These are phyloP conservation scores for Zophobas morio DNA, from an alignment of 1,140 invertebrate species.

Conservation along the genomic window DNA sequence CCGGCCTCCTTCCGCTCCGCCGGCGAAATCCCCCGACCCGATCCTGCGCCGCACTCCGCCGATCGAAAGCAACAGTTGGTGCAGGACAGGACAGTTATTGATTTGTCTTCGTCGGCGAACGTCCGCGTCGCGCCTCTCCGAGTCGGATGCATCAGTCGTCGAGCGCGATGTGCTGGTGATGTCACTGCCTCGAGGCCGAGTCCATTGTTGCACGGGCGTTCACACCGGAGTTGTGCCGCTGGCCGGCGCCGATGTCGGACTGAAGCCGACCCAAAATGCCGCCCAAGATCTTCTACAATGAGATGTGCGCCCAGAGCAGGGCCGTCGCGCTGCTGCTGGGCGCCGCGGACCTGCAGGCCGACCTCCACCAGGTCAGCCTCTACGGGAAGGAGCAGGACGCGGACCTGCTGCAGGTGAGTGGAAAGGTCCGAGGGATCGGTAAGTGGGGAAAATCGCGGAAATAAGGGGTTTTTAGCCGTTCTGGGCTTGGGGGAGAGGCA, in stretches of 20 bases:
- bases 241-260: constrained; percentile 2
- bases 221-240: constrained; percentile 36
- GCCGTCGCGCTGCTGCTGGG: constrained; percentile 78
- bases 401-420: constrained; percentile 72
- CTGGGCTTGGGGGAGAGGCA: too few relatives aligned
- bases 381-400: constrained; percentile 74
- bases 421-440: not conserved
- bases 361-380: constrained; percentile 72
- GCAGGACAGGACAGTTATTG: constrained; percentile 45
- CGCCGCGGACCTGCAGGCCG: constrained; percentile 74
- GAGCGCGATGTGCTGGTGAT: not conserved
- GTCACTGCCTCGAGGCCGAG: constrained; percentile 25
- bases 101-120: constrained; percentile 36
- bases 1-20: too few relatives aligned
- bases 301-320: constrained; percentile 79
- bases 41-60: constrained; percentile 30
- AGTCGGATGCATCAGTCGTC: constrained; percentile 28
- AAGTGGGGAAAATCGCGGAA: not conserved
- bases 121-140: constrained; percentile 14
- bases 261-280: constrained; percentile 38
- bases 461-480: too few relatives aligned
- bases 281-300: constrained; percentile 61
- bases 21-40: constrained; percentile 16
- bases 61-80: constrained; percentile 45
- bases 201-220: constrained; percentile 40